Conservation (phyloP, 1,140 invertebrate genomes). For the Cepaea nemoralis region DNA sequence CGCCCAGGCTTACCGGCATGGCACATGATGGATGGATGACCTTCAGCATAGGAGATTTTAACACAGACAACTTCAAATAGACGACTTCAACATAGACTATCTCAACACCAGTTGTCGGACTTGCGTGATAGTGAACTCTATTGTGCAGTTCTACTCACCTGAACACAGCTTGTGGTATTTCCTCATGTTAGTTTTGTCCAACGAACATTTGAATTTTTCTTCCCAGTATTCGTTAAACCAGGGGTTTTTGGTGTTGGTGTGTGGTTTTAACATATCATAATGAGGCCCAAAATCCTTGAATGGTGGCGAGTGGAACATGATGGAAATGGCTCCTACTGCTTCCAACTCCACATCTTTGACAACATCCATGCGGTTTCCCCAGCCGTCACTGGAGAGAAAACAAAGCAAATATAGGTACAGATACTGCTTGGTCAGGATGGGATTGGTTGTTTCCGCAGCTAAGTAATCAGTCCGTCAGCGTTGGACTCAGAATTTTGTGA, state of each 20-base stretch:
- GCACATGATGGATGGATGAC: too few species aligned
- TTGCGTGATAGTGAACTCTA: too few species aligned
- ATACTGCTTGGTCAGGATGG: too few species aligned
- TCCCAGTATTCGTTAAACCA: conserved; percentile 87
- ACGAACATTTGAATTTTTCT: conserved; percentile 78
- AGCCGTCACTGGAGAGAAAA: conserved; percentile 81
- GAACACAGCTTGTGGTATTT: conserved; percentile 55
- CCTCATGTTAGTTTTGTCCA: conserved; percentile 57
- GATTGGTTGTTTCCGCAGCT: too few species aligned
- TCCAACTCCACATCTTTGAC: conserved; percentile 78
- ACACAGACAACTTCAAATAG: too few species aligned
- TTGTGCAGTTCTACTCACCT: conserved; percentile 50
- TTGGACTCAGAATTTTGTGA: too few species aligned
- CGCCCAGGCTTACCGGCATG: too few species aligned
- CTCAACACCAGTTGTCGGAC: too few species aligned
- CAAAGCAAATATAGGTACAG: too few species aligned
- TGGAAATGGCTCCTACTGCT: conserved; percentile 82
- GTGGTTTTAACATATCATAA: conserved; percentile 79
- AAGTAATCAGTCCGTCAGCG: too few species aligned
- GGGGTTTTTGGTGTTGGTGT: conserved; percentile 79
- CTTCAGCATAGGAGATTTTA: too few species aligned
- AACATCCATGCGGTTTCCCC: conserved; percentile 84
- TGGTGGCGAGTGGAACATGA: conserved; percentile 82
- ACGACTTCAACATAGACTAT: too few species aligned
- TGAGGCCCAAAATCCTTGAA: conserved; percentile 80